Percentiles rank a stretch among this genome's conserved stretches.
phyloP scores from a whole-genome alignment of 2,113 vertebrate genomes.

The Hemicordylus capensis region DNA sequence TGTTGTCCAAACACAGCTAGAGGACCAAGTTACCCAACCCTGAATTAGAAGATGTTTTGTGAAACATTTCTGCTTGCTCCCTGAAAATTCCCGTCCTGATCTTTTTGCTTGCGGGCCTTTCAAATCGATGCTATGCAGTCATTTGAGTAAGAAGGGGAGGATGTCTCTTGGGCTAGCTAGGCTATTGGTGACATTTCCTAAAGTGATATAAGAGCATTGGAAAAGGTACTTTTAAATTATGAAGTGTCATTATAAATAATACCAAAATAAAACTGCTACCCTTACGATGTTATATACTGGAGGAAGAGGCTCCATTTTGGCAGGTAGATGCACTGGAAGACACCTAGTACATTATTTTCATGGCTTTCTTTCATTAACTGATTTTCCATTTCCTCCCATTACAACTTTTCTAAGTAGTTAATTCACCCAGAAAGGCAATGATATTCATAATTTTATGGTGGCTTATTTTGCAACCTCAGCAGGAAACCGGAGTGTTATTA shows the following conservation, averaged over 20 bases:
- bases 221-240: constrained; percentile 54
- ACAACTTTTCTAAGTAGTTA: constrained; percentile 65
- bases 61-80: background rate
- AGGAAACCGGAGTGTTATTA: constrained; percentile 60
- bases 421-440: constrained; percentile 64
- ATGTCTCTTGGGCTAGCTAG: background rate
- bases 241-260: constrained; percentile 62
- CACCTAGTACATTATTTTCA: constrained; percentile 66
- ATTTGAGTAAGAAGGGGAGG: background rate
- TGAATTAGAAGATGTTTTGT: too few relatives aligned
- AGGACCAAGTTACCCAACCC: too few relatives aligned
- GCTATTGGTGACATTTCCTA: constrained; percentile 52
- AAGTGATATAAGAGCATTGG: constrained; percentile 29
- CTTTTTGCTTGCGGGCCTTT: too few relatives aligned
- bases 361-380: constrained; percentile 69
- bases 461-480: constrained; percentile 62
- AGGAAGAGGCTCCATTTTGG: constrained; percentile 62
- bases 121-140: background rate
- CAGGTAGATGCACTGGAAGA: constrained; percentile 63
- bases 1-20: too few relatives aligned
- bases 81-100: background rate
- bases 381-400: constrained; percentile 23
- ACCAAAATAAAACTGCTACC: constrained; percentile 70
- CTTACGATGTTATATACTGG: constrained; percentile 63
- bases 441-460: constrained; percentile 61